Evolutionary conservation across 2,113 vertebrate species (phyloP).

Genomic region (Prolemur simus): DNA sequence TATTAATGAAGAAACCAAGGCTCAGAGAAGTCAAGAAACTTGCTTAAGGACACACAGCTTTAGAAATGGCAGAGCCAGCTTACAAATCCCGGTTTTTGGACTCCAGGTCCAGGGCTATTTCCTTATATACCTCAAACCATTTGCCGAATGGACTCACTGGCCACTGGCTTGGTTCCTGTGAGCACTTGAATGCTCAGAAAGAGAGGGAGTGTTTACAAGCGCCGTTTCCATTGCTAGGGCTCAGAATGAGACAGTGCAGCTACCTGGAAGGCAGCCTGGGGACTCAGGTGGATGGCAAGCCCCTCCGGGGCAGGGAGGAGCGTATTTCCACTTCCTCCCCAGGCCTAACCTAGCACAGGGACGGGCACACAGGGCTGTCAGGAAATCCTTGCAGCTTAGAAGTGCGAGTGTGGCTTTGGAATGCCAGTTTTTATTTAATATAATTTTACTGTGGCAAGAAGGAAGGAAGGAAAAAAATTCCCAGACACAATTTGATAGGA

Average conservation of each 20-base stretch:
- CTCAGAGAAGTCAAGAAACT: not conserved
- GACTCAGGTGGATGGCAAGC: not conserved
- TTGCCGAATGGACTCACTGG: not conserved
- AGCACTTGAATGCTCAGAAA: not conserved
- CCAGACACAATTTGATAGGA: slow-evolving; percentile 1
- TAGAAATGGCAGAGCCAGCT: not conserved
- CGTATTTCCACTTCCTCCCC: not conserved
- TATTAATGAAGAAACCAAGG: not conserved
- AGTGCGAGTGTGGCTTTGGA: not conserved
- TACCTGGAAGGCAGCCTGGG: not conserved
- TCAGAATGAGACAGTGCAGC: not conserved
- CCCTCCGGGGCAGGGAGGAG: not conserved
- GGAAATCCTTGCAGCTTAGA: not conserved
- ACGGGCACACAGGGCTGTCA: not conserved
- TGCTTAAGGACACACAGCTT: not conserved
- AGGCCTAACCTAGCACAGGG: too few relatives aligned
- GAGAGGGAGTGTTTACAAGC: not conserved
- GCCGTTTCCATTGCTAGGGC: not conserved
- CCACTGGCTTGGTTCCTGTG: not conserved
- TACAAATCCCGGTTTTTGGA: not conserved
- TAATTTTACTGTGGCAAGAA: not conserved
- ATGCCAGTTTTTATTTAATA: not conserved
- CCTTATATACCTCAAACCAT: not conserved
- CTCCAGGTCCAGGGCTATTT: not conserved
- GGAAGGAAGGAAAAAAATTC: not conserved